These are phyloP conservation scores for Ganaspis brasiliensis DNA, from an alignment of 2,888 invertebrate genomes.

Conservation along the genomic window DNA sequence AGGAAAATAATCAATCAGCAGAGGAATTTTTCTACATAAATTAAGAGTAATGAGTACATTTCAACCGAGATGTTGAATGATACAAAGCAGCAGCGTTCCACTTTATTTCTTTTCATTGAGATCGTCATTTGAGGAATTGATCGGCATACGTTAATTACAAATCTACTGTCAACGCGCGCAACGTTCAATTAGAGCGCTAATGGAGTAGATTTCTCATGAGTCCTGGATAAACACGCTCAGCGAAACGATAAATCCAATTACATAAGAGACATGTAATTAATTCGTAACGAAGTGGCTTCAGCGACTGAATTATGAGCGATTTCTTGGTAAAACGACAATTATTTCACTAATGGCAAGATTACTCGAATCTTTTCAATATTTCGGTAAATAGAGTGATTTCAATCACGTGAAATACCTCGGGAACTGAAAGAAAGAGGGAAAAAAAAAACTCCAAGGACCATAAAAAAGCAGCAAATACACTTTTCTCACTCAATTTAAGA, in stretches of 20 bases:
- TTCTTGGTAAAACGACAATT: constrained; percentile 60
- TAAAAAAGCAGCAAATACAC: constrained; percentile 18
- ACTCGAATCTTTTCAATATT: constrained; percentile 54
- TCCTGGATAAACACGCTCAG: constrained; percentile 41
- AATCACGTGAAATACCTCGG: constrained; percentile 2
- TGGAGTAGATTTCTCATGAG: constrained; percentile 70
- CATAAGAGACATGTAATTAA: constrained; percentile 70
- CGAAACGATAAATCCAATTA: constrained; percentile 70
- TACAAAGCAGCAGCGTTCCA: not conserved
- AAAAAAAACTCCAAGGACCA: not conserved
- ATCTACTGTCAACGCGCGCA: constrained; percentile 71
- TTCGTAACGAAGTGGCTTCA: constrained; percentile 64
- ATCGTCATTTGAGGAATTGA: constrained; percentile 59
- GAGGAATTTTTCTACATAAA: constrained; percentile 30
- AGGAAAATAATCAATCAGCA: constrained; percentile 14
- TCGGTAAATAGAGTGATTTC: constrained; percentile 39
- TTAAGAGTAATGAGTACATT: constrained; percentile 7
- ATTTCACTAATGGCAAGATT: constrained; percentile 63
- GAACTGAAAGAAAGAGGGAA: not conserved
- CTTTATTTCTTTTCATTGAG: constrained; percentile 51
- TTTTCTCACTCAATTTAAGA: not conserved
- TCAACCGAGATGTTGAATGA: constrained; percentile 12
- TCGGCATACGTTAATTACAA: constrained; percentile 70
- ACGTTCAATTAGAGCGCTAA: constrained; percentile 75
- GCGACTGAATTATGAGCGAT: constrained; percentile 57